A percentile compares a stretch with the other conserved stretches of the same genome.
phyloP scores from a whole-genome alignment of 2,888 invertebrate species.

The Piscicola geometra region DNA sequence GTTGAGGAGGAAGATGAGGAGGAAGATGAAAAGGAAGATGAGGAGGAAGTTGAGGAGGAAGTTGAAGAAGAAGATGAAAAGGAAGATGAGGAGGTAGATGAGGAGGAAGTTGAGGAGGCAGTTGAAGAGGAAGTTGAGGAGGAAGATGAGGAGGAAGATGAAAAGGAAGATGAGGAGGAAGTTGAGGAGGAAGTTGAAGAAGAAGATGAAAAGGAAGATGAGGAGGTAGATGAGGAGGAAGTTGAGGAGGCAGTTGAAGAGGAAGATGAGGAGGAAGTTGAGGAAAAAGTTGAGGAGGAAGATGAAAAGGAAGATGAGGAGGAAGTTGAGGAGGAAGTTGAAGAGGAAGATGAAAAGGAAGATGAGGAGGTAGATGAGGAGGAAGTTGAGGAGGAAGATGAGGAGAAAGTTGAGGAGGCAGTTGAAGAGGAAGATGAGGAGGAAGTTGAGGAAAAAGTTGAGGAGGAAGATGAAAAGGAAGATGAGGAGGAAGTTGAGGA shows the following conservation, averaged over 20 bases:
- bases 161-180: neutral
- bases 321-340: too few relatives aligned
- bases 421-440: too few relatives aligned
- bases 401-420: too few relatives aligned
- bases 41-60: neutral
- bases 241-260: neutral
- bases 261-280: neutral
- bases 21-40: neutral
- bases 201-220: neutral
- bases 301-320: neutral
- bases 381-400: too few relatives aligned
- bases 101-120: constrained; percentile 16
- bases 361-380: too few relatives aligned
- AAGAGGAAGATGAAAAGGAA: too few relatives aligned
- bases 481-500: neutral
- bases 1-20: neutral
- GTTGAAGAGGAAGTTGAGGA: neutral
- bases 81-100: neutral
- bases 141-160: constrained; percentile 3
- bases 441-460: neutral
- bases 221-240: neutral
- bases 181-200: too few relatives aligned
- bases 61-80: neutral
- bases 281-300: neutral
- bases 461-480: constrained; percentile 7